phyloP scores from a whole-genome alignment of 2,113 vertebrate species.

The Dicaeum eximium region DNA sequence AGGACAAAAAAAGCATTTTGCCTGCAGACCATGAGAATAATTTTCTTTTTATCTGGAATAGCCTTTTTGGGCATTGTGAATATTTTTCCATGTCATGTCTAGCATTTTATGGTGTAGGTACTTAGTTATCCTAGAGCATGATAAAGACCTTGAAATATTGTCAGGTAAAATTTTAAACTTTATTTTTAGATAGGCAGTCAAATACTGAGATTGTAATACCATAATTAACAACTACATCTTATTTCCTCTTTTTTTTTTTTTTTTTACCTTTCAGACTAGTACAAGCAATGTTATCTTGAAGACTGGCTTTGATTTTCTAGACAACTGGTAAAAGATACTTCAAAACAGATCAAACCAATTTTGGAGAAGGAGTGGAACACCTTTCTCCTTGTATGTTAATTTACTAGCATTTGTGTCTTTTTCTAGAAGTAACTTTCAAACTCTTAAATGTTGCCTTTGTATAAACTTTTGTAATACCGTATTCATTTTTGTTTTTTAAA shows the following conservation, averaged over 20 bases:
- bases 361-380: not conserved
- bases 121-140: not conserved
- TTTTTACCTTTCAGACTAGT: slow-evolving; percentile 76
- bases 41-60: not conserved
- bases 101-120: not conserved
- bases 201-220: not conserved
- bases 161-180: not conserved
- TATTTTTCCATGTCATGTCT: not conserved
- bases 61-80: not conserved
- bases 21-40: not conserved
- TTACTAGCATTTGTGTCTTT: slow-evolving; percentile 53
- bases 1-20: not conserved
- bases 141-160: not conserved
- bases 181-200: not conserved
- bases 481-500: slow-evolving; percentile 62
- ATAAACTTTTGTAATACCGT: slow-evolving; percentile 70
- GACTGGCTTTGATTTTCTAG: slow-evolving; percentile 98
- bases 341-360: not conserved
- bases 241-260: not conserved
- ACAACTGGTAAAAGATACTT: slow-evolving; percentile 90
- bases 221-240: not conserved
- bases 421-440: slow-evolving; percentile 63
- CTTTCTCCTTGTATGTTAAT: slow-evolving; percentile 26
- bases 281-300: slow-evolving; percentile 88
- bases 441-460: slow-evolving; percentile 69